Percentiles rank a stretch among this genome's conserved stretches.
Evolutionary conservation across 2,113 vertebrate genomes (phyloP).

Genomic region (Rhizomys pruinosus): DNA sequence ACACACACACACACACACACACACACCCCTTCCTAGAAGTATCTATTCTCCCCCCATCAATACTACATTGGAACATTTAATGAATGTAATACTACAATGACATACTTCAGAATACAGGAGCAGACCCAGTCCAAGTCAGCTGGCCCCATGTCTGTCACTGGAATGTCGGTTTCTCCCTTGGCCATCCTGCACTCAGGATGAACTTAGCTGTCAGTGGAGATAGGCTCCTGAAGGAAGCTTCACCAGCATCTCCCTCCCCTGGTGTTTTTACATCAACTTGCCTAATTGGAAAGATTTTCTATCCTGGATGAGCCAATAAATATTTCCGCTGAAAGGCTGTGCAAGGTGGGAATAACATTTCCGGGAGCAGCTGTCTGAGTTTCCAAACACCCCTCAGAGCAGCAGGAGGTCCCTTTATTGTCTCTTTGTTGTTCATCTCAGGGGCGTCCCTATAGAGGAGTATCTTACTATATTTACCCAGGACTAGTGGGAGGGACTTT

Average conservation of each 20-base stretch:
- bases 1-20: too few species aligned
- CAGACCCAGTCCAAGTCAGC: neutral
- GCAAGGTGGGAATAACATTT: slow-evolving; percentile 61
- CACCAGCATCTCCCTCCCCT: neutral
- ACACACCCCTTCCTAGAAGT: neutral
- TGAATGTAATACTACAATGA: slow-evolving; percentile 20
- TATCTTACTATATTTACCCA: neutral
- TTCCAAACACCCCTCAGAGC: slow-evolving; percentile 44
- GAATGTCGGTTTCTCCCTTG: neutral
- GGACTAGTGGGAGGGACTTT: neutral
- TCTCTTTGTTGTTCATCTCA: slow-evolving; percentile 53
- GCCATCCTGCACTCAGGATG: rapidly evolving
- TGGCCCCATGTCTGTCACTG: neutral
- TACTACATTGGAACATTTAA: neutral
- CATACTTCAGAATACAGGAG: slow-evolving; percentile 3
- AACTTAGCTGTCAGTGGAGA: neutral
- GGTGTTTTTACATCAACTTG: slow-evolving; percentile 28
- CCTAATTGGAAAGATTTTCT: slow-evolving; percentile 21
- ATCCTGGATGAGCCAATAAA: slow-evolving; percentile 21
- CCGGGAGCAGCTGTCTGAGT: slow-evolving; percentile 76
- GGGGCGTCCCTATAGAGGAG: neutral
- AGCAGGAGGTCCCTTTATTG: slow-evolving; percentile 37
- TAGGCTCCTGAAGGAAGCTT: slow-evolving; percentile 26
- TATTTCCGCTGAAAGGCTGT: slow-evolving; percentile 56
- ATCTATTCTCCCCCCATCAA: neutral